phyloP scores from a whole-genome alignment of 1,140 invertebrate species.

The Drosophila insularis region DNA sequence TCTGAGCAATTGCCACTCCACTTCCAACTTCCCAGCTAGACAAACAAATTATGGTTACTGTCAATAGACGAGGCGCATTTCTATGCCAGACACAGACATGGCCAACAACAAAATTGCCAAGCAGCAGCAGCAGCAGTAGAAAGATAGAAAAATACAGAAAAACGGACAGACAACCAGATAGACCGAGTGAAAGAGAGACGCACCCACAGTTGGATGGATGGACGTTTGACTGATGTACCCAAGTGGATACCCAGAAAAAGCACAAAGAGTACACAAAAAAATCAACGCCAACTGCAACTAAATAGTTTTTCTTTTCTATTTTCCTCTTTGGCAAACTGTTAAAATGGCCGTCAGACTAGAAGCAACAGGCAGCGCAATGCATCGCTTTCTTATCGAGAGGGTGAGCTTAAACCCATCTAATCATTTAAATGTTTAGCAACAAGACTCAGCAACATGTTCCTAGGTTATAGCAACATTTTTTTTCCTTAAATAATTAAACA shows the following conservation, averaged over 20 bases:
- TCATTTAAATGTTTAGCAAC: constrained; percentile 40
- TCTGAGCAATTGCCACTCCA: constrained; percentile 60
- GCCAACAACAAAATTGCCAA: constrained; percentile 53
- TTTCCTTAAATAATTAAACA: no score
- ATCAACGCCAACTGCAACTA: constrained; percentile 37
- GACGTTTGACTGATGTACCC: constrained; percentile 65
- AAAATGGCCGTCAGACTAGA: constrained; percentile 62
- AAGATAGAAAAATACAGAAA: neutral
- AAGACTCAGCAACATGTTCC: constrained; percentile 61
- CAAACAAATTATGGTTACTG: constrained; percentile 78
- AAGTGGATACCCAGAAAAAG: constrained; percentile 17
- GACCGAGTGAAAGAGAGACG: constrained; percentile 34
- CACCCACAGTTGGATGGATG: constrained; percentile 62
- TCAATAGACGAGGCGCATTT: constrained; percentile 71
- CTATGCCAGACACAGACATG: constrained; percentile 50
- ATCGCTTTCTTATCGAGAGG: neutral
- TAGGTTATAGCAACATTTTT: constrained; percentile 13
- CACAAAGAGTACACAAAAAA: neutral
- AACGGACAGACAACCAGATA: neutral
- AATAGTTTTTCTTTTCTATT: constrained; percentile 29
- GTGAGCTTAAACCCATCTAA: constrained; percentile 50
- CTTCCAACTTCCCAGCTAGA: constrained; percentile 47
- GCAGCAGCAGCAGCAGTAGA: constrained; percentile 5
- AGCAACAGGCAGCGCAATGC: constrained; percentile 35
- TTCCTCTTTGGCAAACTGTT: constrained; percentile 54